Base-by-base conservation (phyloP, 2,797 vertebrate genomes). In the Phylloscopus collybita region DNA sequence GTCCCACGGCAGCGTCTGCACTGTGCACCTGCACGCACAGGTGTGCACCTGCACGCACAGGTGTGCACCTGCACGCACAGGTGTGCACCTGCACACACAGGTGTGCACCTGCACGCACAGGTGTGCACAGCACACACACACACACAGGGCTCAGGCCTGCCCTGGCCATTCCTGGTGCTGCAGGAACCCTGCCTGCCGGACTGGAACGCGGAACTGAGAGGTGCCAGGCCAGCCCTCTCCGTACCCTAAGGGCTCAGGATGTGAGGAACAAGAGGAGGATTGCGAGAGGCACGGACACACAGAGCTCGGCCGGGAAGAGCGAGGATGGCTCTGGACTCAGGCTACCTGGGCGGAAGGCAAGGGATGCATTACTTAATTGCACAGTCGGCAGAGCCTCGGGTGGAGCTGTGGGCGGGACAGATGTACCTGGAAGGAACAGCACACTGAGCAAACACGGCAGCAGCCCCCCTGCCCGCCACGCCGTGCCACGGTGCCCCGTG, bases 351-450 rank as follows among this genome's bases (percentile, higher is more conserved):
- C 0, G 60, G 83, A 36, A 85, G 92, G 91, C 80, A 95, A 96
- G 80, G 88, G 92, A 81, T 2, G 76, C 64, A 1, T 94, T 95
- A 97, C 86, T 84, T 82, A 96, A 80, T 45, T 71, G 94, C 79
- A 19, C 60, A 7, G 94, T 84, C 60, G 83, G 90, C 95, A 94
- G 94, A 94, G 91, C 76, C 93, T 93, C 94, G 20, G 34, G 6
- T 2, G 95, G 49, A 88, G 91, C 80, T 9, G 36, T 87, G 74
- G 82, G 80, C 64, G 7, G 90, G 80, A 73, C 71, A 5, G 75
- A 21, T 32, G 93, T 23, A 96, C 94, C 95, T 94, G 95, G 16
- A 97, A 96, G 80, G 92, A 96, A 96, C 90, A 96, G 92, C 94
- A 95, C 32, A 92, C 96, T 94, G 92, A 96, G 88, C 95, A 73